These are phyloP conservation scores for Poicephalus meyeri DNA, from an alignment of 2,113 vertebrate genomes.

Conservation along the genomic window DNA sequence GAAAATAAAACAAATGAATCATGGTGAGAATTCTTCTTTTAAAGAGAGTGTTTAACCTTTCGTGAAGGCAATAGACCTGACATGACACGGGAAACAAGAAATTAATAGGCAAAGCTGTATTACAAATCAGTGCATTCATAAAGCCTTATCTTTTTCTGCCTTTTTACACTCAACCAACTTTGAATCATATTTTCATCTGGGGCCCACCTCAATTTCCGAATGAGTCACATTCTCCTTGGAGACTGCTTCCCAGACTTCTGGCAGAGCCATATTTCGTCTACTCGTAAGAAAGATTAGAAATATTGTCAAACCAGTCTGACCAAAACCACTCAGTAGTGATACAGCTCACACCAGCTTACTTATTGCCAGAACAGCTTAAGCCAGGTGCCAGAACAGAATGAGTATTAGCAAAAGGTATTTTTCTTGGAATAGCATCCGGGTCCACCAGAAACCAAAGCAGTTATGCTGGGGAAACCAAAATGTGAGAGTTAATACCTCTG, in stretches of 20 bases:
- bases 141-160: constrained; percentile 29
- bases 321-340: constrained; percentile 1
- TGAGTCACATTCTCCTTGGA: constrained; percentile 53
- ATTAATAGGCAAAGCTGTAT: background rate
- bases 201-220: background rate
- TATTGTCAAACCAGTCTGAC: constrained; percentile 40
- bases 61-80: background rate
- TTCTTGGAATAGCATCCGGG: background rate
- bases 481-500: background rate
- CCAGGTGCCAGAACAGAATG: constrained; percentile 29
- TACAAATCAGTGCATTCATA: background rate
- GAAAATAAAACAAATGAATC: constrained; percentile 48
- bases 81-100: background rate
- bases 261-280: constrained; percentile 34
- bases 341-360: background rate
- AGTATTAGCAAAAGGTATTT: constrained; percentile 46
- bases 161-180: background rate
- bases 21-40: constrained; percentile 31
- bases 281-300: constrained; percentile 51
- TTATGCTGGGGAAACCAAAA: background rate
- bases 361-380: background rate
- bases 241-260: constrained; percentile 36
- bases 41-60: constrained; percentile 32
- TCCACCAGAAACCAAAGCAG: constrained; percentile 12
- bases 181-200: constrained; percentile 28